Base-by-base conservation (phyloP, 1,140 invertebrate species). In the Drosophila chauvacae region DNA sequence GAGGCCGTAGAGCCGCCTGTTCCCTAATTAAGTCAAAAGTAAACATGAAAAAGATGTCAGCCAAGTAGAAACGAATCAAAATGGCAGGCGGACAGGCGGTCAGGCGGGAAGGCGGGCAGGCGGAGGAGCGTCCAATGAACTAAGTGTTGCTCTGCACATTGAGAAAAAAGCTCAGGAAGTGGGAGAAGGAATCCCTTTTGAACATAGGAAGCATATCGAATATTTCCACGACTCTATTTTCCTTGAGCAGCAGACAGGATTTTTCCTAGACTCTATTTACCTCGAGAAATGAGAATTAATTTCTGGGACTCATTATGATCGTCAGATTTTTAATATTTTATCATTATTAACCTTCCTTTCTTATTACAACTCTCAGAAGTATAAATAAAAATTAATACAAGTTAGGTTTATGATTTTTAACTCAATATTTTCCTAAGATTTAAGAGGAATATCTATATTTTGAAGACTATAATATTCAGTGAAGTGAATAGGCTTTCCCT, bases 1-100 rank as follows among this genome's bases (percentile, higher is more conserved):
- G 50, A 16, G 44, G 33, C 16, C 11, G 39, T 16, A 53, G 23
- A 13, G 18, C 14, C 23, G 58, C n/a, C 63, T 47, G 37, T 42
- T 56, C 26, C 56, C 75, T 87, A 86, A 86, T 86, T 86, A 87
- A 87, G 70, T 81, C 51, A 69, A 73, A 73, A 80, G 83, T 87
- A 86, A 82, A 82, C 74, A 81, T 85, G 53, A 79, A 78, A 86
- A 81, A 81, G 50, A 87, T 72, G 76, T 80, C 60, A 66, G 70
- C 45, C 47, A 82, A 75, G 70, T 69, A 83, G 70, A 76, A 79
- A 68, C 57, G 64, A 66, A 71, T 83, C 81, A 71, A 72, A 83
- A 65, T 75, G 64, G 50, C 63, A 70, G 63, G 33, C 66, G 64
- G 62, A 26, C 33, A 16, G 20, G 13, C 51, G 0, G 6, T 7